Conservation (phyloP, 2,888 invertebrate species). For the Nomada hirtipes region DNA sequence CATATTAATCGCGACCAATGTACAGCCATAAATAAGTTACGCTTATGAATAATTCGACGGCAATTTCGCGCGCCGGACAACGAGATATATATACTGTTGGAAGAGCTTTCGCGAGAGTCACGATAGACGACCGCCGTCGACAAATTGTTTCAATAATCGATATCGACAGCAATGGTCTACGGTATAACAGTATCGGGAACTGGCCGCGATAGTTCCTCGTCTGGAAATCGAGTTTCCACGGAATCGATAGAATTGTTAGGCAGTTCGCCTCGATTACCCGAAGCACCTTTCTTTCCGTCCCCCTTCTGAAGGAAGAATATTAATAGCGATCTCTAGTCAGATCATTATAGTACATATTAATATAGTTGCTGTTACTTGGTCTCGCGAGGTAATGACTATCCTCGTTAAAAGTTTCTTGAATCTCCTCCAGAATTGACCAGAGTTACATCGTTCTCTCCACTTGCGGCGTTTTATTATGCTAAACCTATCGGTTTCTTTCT, state of each 20-base stretch:
- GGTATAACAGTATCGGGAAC: not conserved
- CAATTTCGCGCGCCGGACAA: constrained; percentile 22
- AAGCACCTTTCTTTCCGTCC: not conserved
- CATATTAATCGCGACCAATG: constrained; percentile 41
- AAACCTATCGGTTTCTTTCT: not conserved
- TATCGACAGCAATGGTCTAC: constrained; percentile 3
- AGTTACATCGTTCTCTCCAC: not conserved
- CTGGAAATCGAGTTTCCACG: not conserved
- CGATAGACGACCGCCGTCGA: constrained; percentile 19
- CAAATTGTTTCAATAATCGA: constrained; percentile 47
- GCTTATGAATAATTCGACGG: constrained; percentile 45
- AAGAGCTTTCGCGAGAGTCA: constrained; percentile 26
- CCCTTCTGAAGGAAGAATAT: not conserved
- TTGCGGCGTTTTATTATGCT: not conserved
- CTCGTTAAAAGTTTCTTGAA: constrained; percentile 4
- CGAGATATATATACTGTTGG: constrained; percentile 22
- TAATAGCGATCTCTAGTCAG: too few relatives aligned
- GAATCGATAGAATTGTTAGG: constrained; percentile 7
- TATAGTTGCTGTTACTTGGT: not conserved
- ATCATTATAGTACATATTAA: too few relatives aligned
- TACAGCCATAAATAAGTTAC: constrained; percentile 35
- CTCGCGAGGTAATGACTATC: not conserved
- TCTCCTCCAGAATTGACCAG: not conserved
- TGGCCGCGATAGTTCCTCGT: not conserved
- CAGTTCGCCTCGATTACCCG: not conserved